Conservation (phyloP, 2,888 invertebrate species). For the Oscheius sp. region DNA sequence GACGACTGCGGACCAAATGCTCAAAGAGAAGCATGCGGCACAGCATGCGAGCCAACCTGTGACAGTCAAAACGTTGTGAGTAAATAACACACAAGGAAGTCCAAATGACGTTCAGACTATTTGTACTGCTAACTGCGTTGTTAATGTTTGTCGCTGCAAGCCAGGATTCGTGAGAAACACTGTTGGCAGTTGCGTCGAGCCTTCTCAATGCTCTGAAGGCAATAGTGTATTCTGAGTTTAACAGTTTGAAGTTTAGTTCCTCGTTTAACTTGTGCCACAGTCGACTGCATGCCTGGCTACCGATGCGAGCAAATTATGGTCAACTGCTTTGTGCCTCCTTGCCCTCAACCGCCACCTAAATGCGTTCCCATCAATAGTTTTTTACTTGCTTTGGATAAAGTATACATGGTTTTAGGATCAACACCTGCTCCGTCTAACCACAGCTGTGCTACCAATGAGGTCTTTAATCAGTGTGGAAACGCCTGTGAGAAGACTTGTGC, state of each 20-base stretch:
- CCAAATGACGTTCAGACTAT: background rate
- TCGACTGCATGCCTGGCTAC: conserved; percentile 19
- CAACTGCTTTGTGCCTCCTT: conserved; percentile 25
- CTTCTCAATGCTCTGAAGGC: conserved; percentile 2
- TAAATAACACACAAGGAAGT: conserved; percentile 10
- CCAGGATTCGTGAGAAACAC: conserved; percentile 5
- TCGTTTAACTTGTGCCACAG: conserved; percentile 19
- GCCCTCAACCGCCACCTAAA: conserved; percentile 29
- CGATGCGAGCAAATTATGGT: conserved; percentile 7
- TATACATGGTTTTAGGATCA: background rate
- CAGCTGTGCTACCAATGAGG: conserved; percentile 8
- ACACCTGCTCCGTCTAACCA: background rate
- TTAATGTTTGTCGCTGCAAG: conserved; percentile 29
- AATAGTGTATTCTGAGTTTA: background rate
- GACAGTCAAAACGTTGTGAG: conserved; percentile 3
- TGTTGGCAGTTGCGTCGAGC: conserved; percentile 1
- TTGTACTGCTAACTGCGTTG: conserved; percentile 18
- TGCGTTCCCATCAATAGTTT: conserved; percentile 29
- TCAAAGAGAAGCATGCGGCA: conserved; percentile 15
- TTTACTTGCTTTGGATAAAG: no score
- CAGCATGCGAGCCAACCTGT: conserved; percentile 25
- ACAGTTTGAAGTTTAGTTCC: background rate
- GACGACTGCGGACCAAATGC: conserved; percentile 17
- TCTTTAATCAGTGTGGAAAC: conserved; percentile 23
- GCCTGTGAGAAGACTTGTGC: conserved; percentile 23